Conservation (phyloP, 2,888 invertebrate genomes). For the Lasioglossum zephyrum region DNA sequence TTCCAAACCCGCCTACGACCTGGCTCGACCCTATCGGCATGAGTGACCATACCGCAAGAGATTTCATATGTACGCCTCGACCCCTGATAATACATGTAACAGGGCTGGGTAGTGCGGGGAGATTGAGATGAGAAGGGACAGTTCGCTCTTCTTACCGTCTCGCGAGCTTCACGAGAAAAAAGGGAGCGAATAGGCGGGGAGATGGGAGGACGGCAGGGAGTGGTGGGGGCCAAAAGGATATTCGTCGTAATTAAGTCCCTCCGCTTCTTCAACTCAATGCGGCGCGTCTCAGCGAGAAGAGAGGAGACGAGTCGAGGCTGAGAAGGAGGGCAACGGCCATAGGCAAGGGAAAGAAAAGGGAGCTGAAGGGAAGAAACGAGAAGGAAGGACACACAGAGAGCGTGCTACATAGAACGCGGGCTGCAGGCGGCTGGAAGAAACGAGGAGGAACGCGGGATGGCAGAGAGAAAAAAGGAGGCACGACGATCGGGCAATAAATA, state of each 20-base stretch:
- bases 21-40: background rate
- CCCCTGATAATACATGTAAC: background rate
- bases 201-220: conserved; percentile 21
- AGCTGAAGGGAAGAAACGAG: conserved; percentile 27
- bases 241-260: conserved; percentile 83
- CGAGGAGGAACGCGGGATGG: conserved; percentile 23
- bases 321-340: conserved; percentile 1
- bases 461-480: conserved; percentile 69
- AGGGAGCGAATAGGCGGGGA: conserved; percentile 10
- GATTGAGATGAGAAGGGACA: conserved; percentile 20
- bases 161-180: background rate
- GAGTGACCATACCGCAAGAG: background rate
- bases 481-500: conserved; percentile 79
- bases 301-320: conserved; percentile 28
- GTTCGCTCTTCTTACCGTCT: background rate
- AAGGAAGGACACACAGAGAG: background rate
- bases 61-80: background rate
- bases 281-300: conserved; percentile 55
- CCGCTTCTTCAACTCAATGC: conserved; percentile 76
- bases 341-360: conserved; percentile 4
- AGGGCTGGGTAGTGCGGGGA: background rate
- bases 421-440: conserved; percentile 21
- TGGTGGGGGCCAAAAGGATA: conserved; percentile 66
- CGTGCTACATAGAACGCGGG: background rate
- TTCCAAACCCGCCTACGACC: background rate